Evolutionary conservation across 1,140 invertebrate species (phyloP), one percentile per base, ranked within the genome.

Genomic region (Aphaenogaster ashmeadi): DNA sequence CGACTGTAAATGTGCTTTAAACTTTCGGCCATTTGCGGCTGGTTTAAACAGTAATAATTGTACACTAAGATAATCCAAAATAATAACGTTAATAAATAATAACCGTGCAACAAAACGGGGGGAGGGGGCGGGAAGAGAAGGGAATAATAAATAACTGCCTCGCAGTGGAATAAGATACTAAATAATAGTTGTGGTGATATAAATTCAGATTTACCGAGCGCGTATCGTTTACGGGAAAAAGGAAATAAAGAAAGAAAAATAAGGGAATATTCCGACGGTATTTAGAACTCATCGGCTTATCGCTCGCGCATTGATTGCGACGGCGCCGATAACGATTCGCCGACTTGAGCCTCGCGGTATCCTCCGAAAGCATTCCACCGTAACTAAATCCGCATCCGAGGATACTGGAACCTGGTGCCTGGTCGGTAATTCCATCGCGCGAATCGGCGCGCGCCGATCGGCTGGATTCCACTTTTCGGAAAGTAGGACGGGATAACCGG

Each of bases 1-100:
- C 54, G 54, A 71, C 80, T 74, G 69, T 84, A 84, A 84, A 84
- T 84, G 74, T 18, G 13, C 78, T 67, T 80, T 50, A 84, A 84
- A 84, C 80, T 84, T 84, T 84, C 54, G 69, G n/a, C 80, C 69
- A 84, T 84, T 84, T 60, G 80, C 69, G 54, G 54, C n/a, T 33
- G 54, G 69, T 75, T 84, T 84, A 75, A 84, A 84, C 21, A 75
- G 54, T 27, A 38, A 84, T 75, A 84, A 41, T 47, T 47, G 80
- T 21, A 13, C 54, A 33, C 69, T 3, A 50, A 52, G 69, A 84
- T 84, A 84, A 74, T 84, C 54, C 69, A 56, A 71, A 56, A 56
- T 81, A 71, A 81, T 74, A 47, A 60, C 69, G 80, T n/a, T 84
- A 75, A 84, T 75, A 84, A 84, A 84, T 84, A 74, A 60, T 36